Conservation (phyloP, 2,113 vertebrate species). For the Cyphomyrus discorhynchus region DNA sequence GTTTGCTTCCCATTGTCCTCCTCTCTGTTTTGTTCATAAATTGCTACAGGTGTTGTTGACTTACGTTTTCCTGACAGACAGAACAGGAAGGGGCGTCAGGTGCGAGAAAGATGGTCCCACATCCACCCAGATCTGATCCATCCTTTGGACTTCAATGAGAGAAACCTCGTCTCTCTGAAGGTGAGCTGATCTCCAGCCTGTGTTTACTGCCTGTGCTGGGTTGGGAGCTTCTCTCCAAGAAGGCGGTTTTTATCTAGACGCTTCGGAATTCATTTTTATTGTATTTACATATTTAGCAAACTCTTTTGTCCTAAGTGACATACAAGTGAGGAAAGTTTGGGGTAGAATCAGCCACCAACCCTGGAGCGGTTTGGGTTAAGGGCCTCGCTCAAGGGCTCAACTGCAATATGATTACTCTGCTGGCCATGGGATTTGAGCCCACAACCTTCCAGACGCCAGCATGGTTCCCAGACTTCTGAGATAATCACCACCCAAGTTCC, state of each 20-base stretch:
- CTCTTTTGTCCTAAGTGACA: not conserved
- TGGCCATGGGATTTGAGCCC: not conserved
- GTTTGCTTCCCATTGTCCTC: not conserved
- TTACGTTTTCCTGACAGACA: slow-evolving; percentile 57
- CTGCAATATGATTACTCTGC: not conserved
- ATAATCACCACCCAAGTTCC: not conserved
- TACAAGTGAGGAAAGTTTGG: not conserved
- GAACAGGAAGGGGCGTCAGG: slow-evolving; percentile 70
- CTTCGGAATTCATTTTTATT: not conserved
- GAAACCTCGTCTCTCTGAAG: slow-evolving; percentile 73
- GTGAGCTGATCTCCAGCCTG: slow-evolving; percentile 48
- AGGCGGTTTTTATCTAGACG: not conserved
- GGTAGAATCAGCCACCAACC: no score
- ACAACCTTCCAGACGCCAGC: not conserved
- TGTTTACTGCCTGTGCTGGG: not conserved
- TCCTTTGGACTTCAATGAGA: slow-evolving; percentile 75
- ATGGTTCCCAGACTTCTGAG: not conserved
- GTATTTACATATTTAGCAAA: not conserved
- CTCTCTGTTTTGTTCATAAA: not conserved
- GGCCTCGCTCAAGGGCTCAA: not conserved
- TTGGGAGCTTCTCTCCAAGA: not conserved
- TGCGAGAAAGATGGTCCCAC: slow-evolving; percentile 85
- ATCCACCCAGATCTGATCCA: slow-evolving; percentile 74
- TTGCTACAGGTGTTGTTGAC: not conserved
- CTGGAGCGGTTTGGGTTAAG: not conserved